phyloP scores from a whole-genome alignment of 2,888 invertebrate genomes.

The Zaprionus bogoriensis region DNA sequence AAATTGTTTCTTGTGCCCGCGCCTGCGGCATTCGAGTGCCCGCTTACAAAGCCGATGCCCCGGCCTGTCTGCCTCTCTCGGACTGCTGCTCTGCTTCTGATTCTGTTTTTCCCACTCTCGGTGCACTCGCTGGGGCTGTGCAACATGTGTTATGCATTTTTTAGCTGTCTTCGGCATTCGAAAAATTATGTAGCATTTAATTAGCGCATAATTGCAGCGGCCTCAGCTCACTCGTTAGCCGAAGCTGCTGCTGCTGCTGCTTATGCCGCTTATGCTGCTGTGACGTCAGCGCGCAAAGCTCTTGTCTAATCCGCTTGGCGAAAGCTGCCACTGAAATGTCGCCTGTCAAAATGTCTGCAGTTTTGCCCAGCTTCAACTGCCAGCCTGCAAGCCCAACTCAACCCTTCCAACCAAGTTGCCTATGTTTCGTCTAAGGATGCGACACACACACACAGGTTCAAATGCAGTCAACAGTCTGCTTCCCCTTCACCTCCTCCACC shows the following conservation, averaged over 20 bases:
- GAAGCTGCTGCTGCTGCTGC: too few species aligned
- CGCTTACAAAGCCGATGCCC: slow-evolving; percentile 33
- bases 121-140: slow-evolving; percentile 48
- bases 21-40: slow-evolving; percentile 50
- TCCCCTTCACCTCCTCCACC: slow-evolving; percentile 4
- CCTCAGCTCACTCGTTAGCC: slow-evolving; percentile 31
- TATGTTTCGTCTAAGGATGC: slow-evolving; percentile 60
- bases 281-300: not conserved
- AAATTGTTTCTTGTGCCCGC: slow-evolving; percentile 70
- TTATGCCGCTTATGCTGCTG: too few species aligned
- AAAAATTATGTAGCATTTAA: slow-evolving; percentile 78
- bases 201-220: slow-evolving; percentile 75
- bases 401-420: not conserved
- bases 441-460: slow-evolving; percentile 49
- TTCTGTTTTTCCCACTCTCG: slow-evolving; percentile 12
- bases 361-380: not conserved
- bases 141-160: slow-evolving; percentile 77
- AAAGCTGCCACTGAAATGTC: slow-evolving; percentile 43
- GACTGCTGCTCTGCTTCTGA: slow-evolving; percentile 15
- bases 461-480: slow-evolving; percentile 65
- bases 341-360: slow-evolving; percentile 52
- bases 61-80: slow-evolving; percentile 5
- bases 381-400: not conserved
- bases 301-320: not conserved
- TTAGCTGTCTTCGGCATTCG: slow-evolving; percentile 74